These are phyloP conservation scores for Cerceris rybyensis DNA, from an alignment of 2,888 invertebrate genomes.

Conservation along the genomic window DNA sequence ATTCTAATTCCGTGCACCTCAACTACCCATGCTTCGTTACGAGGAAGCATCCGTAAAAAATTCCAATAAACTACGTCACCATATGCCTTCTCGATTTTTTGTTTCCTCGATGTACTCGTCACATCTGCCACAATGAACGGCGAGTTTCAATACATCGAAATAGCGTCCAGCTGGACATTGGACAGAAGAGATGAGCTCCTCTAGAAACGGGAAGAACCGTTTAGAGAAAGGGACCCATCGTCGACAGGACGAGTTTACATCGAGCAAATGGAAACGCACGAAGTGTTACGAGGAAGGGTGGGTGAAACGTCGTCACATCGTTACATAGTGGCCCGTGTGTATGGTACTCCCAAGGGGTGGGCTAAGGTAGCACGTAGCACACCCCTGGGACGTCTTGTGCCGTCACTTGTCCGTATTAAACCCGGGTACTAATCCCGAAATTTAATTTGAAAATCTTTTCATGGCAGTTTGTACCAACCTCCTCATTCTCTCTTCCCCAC, in stretches of 20 bases:
- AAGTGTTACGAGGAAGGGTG: slow-evolving; percentile 66
- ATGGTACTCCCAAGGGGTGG: slow-evolving; percentile 70
- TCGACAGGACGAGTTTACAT: slow-evolving; percentile 56
- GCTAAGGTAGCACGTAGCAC: slow-evolving; percentile 75
- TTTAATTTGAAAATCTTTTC: slow-evolving; percentile 82
- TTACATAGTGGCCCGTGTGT: slow-evolving; percentile 64
- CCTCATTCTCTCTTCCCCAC: slow-evolving; percentile 17
- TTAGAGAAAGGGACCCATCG: slow-evolving; percentile 12
- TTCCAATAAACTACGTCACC: too few species aligned
- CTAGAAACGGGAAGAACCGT: slow-evolving; percentile 4
- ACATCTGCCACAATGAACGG: slow-evolving; percentile 3
- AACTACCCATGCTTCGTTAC: too few species aligned
- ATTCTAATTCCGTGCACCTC: too few species aligned
- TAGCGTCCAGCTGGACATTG: slow-evolving; percentile 27
- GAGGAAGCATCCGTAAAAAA: too few species aligned
- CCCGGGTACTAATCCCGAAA: slow-evolving; percentile 81
- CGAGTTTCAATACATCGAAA: slow-evolving; percentile 10
- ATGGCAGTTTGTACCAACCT: slow-evolving; percentile 51
- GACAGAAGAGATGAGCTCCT: slow-evolving; percentile 1
- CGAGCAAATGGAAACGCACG: slow-evolving; percentile 72
- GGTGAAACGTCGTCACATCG: slow-evolving; percentile 65
- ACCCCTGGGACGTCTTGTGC: slow-evolving; percentile 80
- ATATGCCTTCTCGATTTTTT: too few species aligned
- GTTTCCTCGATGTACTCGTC: background rate
- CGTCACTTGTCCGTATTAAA: slow-evolving; percentile 79